These are phyloP conservation scores for Corydoras sp. DNA, from an alignment of 2,113 vertebrate genomes.

Conservation along the genomic window DNA sequence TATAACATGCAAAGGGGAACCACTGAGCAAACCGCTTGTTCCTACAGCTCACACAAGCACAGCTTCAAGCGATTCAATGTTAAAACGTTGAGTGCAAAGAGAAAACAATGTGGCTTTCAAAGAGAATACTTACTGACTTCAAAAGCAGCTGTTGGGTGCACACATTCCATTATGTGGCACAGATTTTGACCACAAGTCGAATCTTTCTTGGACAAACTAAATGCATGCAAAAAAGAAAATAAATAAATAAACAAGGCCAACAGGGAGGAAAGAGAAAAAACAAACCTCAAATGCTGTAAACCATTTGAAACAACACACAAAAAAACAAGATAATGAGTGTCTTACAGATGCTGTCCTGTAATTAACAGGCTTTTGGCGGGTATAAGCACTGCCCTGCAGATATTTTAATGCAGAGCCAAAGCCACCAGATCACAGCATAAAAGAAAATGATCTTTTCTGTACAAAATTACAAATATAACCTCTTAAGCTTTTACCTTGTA, in stretches of 20 bases:
- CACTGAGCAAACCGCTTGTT: constrained; percentile 16
- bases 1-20: constrained; percentile 5
- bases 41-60: constrained; percentile 9
- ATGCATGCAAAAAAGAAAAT: constrained; percentile 16
- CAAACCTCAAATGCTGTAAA: constrained; percentile 37
- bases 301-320: constrained; percentile 48
- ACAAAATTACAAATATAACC: constrained; percentile 33
- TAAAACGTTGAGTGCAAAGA: constrained; percentile 15
- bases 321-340: constrained; percentile 49
- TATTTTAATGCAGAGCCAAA: constrained; percentile 37
- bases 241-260: constrained; percentile 21
- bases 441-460: constrained; percentile 30
- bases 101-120: constrained; percentile 28
- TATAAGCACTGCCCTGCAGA: constrained; percentile 27
- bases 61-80: constrained; percentile 3
- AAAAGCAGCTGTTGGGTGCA: constrained; percentile 19
- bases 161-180: constrained; percentile 26
- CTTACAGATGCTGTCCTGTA: constrained; percentile 46
- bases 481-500: constrained; percentile 33
- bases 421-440: constrained; percentile 33
- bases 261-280: constrained; percentile 12
- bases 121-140: constrained; percentile 27
- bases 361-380: constrained; percentile 36
- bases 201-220: constrained; percentile 34
- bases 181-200: constrained; percentile 36